These are phyloP conservation scores for Caretta caretta DNA, from an alignment of 2,113 vertebrate species.

Conservation along the genomic window DNA sequence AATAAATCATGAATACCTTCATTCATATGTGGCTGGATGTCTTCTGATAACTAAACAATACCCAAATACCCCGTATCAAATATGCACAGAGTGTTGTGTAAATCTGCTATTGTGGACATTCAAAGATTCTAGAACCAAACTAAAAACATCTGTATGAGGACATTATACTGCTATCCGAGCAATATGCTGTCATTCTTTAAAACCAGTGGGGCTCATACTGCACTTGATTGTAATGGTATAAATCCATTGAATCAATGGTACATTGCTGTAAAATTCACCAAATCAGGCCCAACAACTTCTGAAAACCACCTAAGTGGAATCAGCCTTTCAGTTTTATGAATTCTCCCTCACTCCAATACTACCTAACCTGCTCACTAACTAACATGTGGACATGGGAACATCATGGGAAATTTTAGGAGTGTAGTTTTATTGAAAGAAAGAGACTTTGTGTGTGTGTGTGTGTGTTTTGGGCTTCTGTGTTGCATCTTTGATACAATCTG, in stretches of 20 bases:
- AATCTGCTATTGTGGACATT: constrained; percentile 39
- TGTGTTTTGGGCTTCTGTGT: background rate
- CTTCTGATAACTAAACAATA: constrained; percentile 22
- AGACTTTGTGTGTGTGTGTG: background rate
- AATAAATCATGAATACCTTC: background rate
- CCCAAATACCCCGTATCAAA: background rate
- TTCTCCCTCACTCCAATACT: background rate
- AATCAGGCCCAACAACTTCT: background rate
- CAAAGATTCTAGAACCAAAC: background rate
- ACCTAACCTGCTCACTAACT: background rate
- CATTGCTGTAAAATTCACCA: background rate
- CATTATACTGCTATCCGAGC: background rate
- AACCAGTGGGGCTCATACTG: background rate
- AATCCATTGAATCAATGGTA: background rate
- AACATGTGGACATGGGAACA: background rate
- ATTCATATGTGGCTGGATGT: constrained; percentile 12
- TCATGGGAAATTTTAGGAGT: background rate
- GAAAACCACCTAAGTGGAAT: background rate
- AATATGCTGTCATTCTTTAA: background rate
- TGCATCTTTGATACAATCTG: constrained; percentile 16
- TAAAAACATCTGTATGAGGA: background rate
- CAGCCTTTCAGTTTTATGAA: background rate
- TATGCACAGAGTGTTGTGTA: constrained; percentile 23
- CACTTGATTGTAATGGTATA: background rate
- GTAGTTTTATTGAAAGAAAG: background rate